Conservation (phyloP, 2,113 vertebrate species). For the Pachyramphus minor region DNA sequence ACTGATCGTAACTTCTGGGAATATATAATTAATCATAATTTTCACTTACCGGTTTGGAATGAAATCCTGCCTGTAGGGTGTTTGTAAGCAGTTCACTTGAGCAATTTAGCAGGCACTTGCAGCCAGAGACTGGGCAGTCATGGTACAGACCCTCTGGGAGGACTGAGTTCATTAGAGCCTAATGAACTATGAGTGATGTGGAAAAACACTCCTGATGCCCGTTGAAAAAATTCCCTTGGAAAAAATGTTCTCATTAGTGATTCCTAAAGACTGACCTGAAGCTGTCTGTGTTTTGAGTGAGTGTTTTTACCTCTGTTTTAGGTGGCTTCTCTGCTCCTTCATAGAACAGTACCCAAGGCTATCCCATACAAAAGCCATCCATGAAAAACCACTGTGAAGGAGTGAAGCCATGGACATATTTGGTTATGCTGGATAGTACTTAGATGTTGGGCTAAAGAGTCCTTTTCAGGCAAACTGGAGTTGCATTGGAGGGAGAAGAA, state of each 20-base stretch:
- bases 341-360: background rate
- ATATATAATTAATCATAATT: conserved; percentile 59
- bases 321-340: background rate
- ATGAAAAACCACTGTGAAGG: background rate
- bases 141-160: background rate
- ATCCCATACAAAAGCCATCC: background rate
- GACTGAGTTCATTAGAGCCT: background rate
- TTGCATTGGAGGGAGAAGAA: background rate
- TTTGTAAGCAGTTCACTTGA: background rate
- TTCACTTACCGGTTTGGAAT: background rate
- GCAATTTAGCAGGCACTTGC: background rate
- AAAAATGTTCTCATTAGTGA: background rate
- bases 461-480: background rate
- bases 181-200: background rate
- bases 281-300: background rate
- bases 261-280: background rate
- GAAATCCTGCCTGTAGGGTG: conserved; percentile 14
- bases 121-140: background rate
- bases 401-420: background rate
- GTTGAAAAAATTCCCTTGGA: background rate
- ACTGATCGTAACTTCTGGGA: conserved; percentile 39
- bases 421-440: background rate
- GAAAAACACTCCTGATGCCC: background rate
- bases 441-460: background rate
- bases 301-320: background rate